phyloP scores from a whole-genome alignment of 2,888 invertebrate genomes.

The Hypomecis atomaria region DNA sequence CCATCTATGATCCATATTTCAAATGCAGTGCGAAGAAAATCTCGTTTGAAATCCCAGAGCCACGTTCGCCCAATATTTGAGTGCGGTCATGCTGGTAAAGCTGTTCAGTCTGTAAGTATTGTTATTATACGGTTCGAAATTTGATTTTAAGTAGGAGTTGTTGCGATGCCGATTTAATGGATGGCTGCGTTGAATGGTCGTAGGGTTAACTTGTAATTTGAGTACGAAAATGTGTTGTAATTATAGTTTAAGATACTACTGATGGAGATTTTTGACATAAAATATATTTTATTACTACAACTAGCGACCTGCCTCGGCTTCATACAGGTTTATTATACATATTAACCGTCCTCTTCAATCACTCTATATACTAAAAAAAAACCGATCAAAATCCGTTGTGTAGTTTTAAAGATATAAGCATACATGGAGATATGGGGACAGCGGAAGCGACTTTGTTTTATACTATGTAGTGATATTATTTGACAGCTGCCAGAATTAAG shows the following conservation, averaged over 20 bases:
- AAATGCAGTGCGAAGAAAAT: constrained; percentile 62
- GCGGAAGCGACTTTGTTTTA: no score
- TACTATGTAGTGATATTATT: no score
- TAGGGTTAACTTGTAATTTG: constrained; percentile 33
- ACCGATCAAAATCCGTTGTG: no score
- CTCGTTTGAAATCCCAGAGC: constrained; percentile 59
- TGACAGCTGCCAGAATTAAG: no score
- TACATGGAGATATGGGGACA: no score
- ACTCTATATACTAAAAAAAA: no score
- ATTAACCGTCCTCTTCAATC: no score
- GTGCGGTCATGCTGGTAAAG: constrained; percentile 65
- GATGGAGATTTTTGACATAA: constrained; percentile 3
- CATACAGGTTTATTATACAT: no score
- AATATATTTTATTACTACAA: background rate
- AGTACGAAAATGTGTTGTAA: constrained; percentile 12
- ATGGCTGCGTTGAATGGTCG: constrained; percentile 41
- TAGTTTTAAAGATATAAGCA: no score
- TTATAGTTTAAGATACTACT: constrained; percentile 7
- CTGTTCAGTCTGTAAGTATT: constrained; percentile 68
- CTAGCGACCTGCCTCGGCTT: no score
- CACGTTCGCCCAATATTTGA: constrained; percentile 78
- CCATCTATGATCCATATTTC: constrained; percentile 53
- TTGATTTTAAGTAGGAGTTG: constrained; percentile 36
- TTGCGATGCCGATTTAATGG: constrained; percentile 48
- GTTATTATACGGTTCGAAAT: constrained; percentile 53